Conservation (phyloP, 2,888 invertebrate genomes). For the Polyploca ridens region DNA sequence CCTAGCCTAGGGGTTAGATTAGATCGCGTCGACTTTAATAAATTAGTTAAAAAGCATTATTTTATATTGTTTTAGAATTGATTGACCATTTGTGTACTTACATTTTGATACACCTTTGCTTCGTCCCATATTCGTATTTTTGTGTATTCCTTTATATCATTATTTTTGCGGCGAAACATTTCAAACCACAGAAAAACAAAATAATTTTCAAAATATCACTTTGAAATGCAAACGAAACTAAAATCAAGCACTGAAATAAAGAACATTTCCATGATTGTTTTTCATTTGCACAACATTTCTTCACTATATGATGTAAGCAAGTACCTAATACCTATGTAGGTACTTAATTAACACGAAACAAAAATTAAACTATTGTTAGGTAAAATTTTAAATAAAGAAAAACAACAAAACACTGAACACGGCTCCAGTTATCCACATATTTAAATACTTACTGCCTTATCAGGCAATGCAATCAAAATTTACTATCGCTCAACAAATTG, state of each 20-base stretch:
- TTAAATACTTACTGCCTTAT: background rate
- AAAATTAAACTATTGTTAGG: too few species aligned
- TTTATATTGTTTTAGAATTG: too few species aligned
- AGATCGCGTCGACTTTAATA: too few species aligned
- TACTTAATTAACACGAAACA: too few species aligned
- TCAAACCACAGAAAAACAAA: slow-evolving; percentile 31
- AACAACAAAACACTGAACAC: background rate
- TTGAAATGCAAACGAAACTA: background rate
- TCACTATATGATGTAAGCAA: background rate
- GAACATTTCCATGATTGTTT: too few species aligned
- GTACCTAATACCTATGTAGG: too few species aligned
- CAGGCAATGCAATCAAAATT: background rate
- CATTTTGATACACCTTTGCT: slow-evolving; percentile 34
- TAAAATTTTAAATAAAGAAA: too few species aligned
- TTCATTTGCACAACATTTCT: background rate
- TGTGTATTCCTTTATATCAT: slow-evolving; percentile 56
- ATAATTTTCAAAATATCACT: slow-evolving; percentile 2
- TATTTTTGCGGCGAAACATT: slow-evolving; percentile 69
- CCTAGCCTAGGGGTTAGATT: too few species aligned
- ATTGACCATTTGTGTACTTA: slow-evolving; percentile 29
- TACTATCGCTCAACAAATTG: background rate
- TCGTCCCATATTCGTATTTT: slow-evolving; percentile 59
- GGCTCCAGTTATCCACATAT: background rate
- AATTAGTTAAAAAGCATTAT: too few species aligned
- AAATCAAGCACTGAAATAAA: too few species aligned